Base-by-base conservation (phyloP, 1,140 invertebrate genomes). In the Mycetomoellerius zeteki region DNA sequence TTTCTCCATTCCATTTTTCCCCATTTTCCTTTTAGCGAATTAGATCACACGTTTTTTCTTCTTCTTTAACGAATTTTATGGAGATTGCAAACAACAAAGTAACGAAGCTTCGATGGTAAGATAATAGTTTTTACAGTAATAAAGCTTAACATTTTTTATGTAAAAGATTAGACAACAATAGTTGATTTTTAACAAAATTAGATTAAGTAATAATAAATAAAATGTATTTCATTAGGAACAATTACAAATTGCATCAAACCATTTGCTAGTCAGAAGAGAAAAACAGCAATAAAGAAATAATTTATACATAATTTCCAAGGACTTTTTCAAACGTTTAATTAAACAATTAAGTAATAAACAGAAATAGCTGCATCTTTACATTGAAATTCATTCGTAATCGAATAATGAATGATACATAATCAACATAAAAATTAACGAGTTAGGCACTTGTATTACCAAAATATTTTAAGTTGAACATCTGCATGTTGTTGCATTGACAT, bases 1-100 rank as follows among this genome's bases (percentile, higher is more conserved):
- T 85, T 43, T 82, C 43, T 50, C 0, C 30, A 50, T 82, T 60
- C 0, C 24, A 50, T 82, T 54, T 21, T 8, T 56, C 72, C 4
- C 5, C 10, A 43, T 78, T 27, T 75, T 37, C 5, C 37, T 37
- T 16, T 58, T 14, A 65, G 19, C 7, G 10, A 65, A 7, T 2
- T 62, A 27, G 19, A 81, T 71, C 30, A 30, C 16, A 6, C 19
- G 5, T 47, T 62, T 19, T 77, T 77, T 62, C n/a, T 60, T 37
- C n/a, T 56, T 52, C 0, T 33, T 73, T 54, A 54, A 62, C 5
- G 10, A 24, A n/a, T n/a, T n/a, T n/a, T n/a, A n/a, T 56, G 1
- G 19, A 24, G 0, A 19, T 52, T 10, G 30, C 3, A 52, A 87
- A 24, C 73, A 33, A 14, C 24, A 43, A 50, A 50, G 4, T 33